These are phyloP conservation scores for Drosophila mercatorum DNA, from an alignment of 2,888 invertebrate genomes.

Conservation along the genomic window DNA sequence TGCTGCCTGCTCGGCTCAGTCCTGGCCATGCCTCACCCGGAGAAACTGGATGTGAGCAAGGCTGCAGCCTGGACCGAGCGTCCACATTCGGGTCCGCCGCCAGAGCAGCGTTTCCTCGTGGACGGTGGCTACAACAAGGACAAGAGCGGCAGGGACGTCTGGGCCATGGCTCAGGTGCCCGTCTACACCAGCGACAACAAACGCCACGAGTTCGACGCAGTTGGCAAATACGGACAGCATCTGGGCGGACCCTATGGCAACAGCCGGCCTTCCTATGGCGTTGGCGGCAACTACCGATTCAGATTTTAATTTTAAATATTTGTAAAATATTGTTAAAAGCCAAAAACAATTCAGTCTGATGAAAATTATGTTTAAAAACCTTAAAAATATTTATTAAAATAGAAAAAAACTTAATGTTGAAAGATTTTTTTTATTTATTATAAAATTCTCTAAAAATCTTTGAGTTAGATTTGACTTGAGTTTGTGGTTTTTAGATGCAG, in stretches of 20 bases:
- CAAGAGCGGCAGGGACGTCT: conserved; percentile 63
- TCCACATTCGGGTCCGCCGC: conserved; percentile 11
- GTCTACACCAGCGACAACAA: conserved; percentile 76
- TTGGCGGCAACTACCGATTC: conserved; percentile 57
- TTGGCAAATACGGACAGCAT: conserved; percentile 74
- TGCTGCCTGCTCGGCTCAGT: conserved; percentile 36
- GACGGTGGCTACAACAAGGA: conserved; percentile 56
- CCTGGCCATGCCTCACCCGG: conserved; percentile 39
- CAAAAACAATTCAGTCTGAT: no score
- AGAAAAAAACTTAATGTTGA: no score
- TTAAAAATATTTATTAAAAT: no score
- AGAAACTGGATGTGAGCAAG: conserved; percentile 8
- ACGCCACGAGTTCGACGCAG: conserved; percentile 71
- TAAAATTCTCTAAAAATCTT: neutral
- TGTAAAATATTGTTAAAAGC: neutral
- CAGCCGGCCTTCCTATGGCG: conserved; percentile 56
- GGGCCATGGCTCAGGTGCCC: conserved; percentile 58
- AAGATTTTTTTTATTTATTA: no score
- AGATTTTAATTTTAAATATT: conserved; percentile 31
- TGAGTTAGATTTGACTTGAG: neutral
- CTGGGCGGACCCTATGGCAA: conserved; percentile 81
- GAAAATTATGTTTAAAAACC: no score
- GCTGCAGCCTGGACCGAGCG: conserved; percentile 10
- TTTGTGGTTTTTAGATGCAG: no score
- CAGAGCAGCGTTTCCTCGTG: conserved; percentile 33